These are phyloP conservation scores for Macaria notata DNA, from an alignment of 2,888 invertebrate species.

Conservation along the genomic window DNA sequence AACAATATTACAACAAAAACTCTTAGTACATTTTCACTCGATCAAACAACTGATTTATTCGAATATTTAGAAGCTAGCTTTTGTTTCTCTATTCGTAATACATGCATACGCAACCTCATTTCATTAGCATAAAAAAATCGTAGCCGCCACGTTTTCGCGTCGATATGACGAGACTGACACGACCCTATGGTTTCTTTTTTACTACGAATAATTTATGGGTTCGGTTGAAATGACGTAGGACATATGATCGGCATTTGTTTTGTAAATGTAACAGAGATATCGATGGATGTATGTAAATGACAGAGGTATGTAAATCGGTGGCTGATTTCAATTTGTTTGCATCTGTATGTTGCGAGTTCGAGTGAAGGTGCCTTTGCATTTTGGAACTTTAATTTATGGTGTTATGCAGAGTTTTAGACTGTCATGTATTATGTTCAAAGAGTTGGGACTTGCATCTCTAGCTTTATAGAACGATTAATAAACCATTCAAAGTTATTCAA, in stretches of 20 bases:
- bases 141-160: slow-evolving; percentile 53
- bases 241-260: slow-evolving; percentile 12
- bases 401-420: too few species aligned
- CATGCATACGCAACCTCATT: slow-evolving; percentile 6
- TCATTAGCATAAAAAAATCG: slow-evolving; percentile 62
- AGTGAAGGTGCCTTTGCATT: too few species aligned
- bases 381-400: too few species aligned
- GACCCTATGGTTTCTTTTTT: slow-evolving; percentile 10
- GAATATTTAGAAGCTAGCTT: background rate
- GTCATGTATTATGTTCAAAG: too few species aligned
- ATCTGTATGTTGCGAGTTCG: slow-evolving; percentile 2
- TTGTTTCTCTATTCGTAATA: slow-evolving; percentile 1
- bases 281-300: slow-evolving; percentile 10
- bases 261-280: slow-evolving; percentile 8
- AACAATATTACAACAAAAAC: too few species aligned
- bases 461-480: too few species aligned
- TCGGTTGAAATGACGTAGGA: slow-evolving; percentile 10
- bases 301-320: slow-evolving; percentile 5
- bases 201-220: slow-evolving; percentile 7
- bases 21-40: too few species aligned
- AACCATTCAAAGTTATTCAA: too few species aligned
- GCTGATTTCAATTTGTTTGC: slow-evolving; percentile 8
- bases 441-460: too few species aligned
- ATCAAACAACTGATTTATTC: background rate
- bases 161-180: slow-evolving; percentile 35